Percentiles rank a stretch among this genome's conserved stretches.
Conservation (phyloP, 2,113 vertebrate species). For the Tachycineta bicolor region DNA sequence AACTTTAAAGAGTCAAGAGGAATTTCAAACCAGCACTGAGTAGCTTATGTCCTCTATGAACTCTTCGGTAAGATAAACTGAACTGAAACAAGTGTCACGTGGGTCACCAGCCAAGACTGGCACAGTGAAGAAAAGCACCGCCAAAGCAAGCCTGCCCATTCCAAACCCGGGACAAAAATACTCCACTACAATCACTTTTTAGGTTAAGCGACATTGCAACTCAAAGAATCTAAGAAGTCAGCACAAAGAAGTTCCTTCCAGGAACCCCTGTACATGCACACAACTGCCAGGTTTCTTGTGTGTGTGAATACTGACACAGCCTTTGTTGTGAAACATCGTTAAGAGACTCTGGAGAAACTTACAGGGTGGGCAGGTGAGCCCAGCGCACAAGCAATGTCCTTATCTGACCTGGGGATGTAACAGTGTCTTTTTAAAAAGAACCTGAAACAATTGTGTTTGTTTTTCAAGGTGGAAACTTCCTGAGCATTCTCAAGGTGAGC, state of each 20-base stretch:
- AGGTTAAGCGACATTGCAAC: background rate
- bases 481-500: background rate
- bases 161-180: background rate
- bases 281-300: background rate
- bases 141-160: background rate
- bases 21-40: constrained; percentile 43
- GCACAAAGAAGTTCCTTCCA: background rate
- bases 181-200: background rate
- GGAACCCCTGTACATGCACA: background rate
- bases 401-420: background rate
- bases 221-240: background rate
- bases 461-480: background rate
- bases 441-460: background rate
- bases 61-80: background rate
- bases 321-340: background rate
- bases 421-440: background rate
- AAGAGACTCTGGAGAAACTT: background rate
- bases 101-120: background rate
- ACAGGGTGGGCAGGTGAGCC: background rate
- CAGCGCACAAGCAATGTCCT: background rate
- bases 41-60: constrained; percentile 2
- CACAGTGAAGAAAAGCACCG: background rate
- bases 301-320: background rate
- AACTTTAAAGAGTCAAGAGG: constrained; percentile 50
- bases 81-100: background rate